Conservation (phyloP, 2,113 vertebrate species). For the Catharus bicknelli region DNA sequence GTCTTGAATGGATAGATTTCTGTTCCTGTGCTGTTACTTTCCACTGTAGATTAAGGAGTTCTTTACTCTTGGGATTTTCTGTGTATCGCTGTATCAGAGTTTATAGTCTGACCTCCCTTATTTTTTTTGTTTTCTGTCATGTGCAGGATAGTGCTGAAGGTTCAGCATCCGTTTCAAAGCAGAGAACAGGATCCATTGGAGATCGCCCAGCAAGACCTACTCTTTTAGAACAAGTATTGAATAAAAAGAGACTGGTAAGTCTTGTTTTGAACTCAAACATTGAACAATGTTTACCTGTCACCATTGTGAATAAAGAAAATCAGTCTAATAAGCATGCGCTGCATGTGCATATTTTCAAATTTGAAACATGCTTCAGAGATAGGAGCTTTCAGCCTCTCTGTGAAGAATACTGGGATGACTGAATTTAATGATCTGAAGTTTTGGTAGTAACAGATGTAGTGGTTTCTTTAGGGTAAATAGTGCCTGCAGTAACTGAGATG, state of each 20-base stretch:
- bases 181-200: slow-evolving; percentile 86
- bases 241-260: slow-evolving; percentile 95
- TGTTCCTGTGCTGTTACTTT: neutral
- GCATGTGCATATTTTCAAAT: neutral
- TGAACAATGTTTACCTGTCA: neutral
- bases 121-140: neutral
- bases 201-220: slow-evolving; percentile 94
- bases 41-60: neutral
- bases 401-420: neutral
- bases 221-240: slow-evolving; percentile 95
- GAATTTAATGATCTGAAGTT: neutral
- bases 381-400: neutral
- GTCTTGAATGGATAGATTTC: neutral
- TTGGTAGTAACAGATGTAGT: neutral
- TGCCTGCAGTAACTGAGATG: neutral
- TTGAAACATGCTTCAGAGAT: neutral
- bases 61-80: neutral
- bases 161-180: slow-evolving; percentile 90
- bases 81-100: neutral
- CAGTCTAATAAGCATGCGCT: neutral
- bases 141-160: slow-evolving; percentile 87
- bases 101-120: neutral
- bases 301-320: neutral
- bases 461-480: neutral
- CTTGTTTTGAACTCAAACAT: neutral